Percentiles rank a stretch among this genome's conserved stretches.
These are phyloP conservation scores for Ooceraea biroi DNA, from an alignment of 1,140 invertebrate species.

Conservation along the genomic window DNA sequence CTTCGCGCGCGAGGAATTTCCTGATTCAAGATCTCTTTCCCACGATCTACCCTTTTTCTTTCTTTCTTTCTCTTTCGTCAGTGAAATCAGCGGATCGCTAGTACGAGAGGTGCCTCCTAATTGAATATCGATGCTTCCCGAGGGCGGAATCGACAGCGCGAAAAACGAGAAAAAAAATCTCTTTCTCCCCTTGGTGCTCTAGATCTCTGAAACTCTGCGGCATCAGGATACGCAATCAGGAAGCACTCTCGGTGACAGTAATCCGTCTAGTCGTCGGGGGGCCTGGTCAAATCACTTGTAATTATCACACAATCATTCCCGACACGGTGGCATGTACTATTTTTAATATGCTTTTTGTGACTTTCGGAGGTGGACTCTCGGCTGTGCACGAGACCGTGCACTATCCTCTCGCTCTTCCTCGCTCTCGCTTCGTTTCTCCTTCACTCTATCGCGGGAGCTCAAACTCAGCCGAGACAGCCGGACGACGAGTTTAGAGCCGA, in stretches of 20 bases:
- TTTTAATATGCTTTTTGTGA: conserved; percentile 78
- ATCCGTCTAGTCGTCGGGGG: conserved; percentile 74
- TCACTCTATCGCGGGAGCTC: neutral
- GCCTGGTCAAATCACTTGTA: conserved; percentile 84
- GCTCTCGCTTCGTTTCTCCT: neutral
- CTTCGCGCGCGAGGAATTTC: conserved; percentile 38
- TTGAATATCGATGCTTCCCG: neutral
- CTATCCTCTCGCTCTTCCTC: neutral
- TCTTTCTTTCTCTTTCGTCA: conserved; percentile 17
- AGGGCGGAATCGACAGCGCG: neutral
- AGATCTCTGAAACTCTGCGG: neutral
- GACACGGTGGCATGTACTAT: conserved; percentile 82
- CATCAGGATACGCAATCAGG: conserved; percentile 1
- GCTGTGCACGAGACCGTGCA: conserved; percentile 46
- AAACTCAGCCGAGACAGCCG: neutral
- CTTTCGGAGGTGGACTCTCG: conserved; percentile 76
- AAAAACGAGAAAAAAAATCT: conserved; percentile 21
- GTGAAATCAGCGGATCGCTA: conserved; percentile 7
- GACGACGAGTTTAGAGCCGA: conserved; percentile 25
- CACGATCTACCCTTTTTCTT: neutral
- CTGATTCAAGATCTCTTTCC: neutral
- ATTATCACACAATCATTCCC: conserved; percentile 85
- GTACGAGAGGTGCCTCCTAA: neutral
- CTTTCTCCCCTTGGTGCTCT: neutral
- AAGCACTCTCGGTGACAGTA: conserved; percentile 34